phyloP scores from a whole-genome alignment of 2,113 vertebrate genomes.

The Oncorhynchus mykiss region DNA sequence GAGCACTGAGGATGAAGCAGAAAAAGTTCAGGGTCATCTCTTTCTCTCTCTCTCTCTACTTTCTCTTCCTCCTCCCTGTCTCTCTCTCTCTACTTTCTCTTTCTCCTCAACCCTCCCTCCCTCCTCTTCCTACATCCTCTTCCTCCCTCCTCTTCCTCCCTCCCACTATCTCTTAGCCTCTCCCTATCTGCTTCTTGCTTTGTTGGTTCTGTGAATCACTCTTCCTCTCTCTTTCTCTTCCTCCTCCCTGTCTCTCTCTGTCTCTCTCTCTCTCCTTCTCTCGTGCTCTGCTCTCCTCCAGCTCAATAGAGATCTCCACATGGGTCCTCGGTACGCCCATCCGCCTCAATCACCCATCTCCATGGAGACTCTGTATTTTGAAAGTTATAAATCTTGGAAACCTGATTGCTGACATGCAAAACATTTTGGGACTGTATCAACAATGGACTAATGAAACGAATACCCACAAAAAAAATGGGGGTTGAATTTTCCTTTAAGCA shows the following conservation, averaged over 20 bases:
- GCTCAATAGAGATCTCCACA: slow-evolving; percentile 58
- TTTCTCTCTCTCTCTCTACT: not conserved
- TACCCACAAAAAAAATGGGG: too few relatives aligned
- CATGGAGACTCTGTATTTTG: slow-evolving; percentile 51
- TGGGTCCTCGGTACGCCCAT: slow-evolving; percentile 46
- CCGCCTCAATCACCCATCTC: slow-evolving; percentile 38
- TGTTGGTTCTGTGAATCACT: slow-evolving; percentile 30
- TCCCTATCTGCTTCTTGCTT: slow-evolving; percentile 34
- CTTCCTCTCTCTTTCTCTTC: slow-evolving; percentile 9
- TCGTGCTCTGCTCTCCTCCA: slow-evolving; percentile 35
- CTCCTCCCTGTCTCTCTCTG: slow-evolving; percentile 26
- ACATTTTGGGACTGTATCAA: too few relatives aligned
- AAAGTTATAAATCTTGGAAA: too few relatives aligned
- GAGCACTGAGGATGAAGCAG: not conserved
- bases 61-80: not conserved
- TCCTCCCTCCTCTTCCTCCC: not conserved
- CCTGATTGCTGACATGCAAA: too few relatives aligned
- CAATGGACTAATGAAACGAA: too few relatives aligned
- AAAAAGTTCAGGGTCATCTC: not conserved
- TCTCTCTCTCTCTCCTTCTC: slow-evolving; percentile 28
- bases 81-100: not conserved
- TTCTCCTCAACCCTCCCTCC: not conserved
- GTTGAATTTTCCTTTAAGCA: too few relatives aligned
- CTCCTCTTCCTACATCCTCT: not conserved
- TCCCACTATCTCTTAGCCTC: not conserved